Evolutionary conservation across 1,140 invertebrate species (phyloP), one percentile per base, ranked within the genome.

Genomic region (Lysiphlebus fabarum): DNA sequence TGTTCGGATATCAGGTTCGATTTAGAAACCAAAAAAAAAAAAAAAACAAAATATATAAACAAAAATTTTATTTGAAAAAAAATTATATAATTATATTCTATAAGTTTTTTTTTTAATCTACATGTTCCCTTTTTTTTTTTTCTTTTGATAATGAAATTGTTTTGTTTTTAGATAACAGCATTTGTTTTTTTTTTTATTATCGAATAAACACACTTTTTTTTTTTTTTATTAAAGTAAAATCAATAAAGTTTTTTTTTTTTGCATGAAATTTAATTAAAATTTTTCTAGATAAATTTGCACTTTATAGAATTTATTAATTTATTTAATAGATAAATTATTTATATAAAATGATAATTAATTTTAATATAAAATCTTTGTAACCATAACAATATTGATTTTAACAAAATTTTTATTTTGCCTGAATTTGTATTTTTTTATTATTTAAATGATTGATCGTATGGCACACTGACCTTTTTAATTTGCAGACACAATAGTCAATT

Each of bases 321-420:
- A 8, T 40, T 11, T 40, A 2, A 3, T 7, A 8, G 49, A 37
- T 8, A 37, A 51, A 37, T 51, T 51, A 12, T 37, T 7, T 11
- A 37, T 34, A 12, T 34, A 11, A 6, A n/a, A 12, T 51, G n/a
- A 43, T 49, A 34, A 4, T 40, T 48, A 4, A n/a, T n/a, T 10
- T 48, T 36, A 26, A 36, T 56, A 9, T 5, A 26, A 51, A 9
- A 6, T 33, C 48, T 48, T n/a, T 42, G 75, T 76, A 69, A 72
- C 71, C 71, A 74, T 77, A 73, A 76, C 74, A 73, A 70, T 63
- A 78, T 77, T 72, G 75, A 70, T 64, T 73, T 67, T 77, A 78
- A 69, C 72, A 53, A 51, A 47, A 62, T 64, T 61, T 10, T 54
- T 60, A 45, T 41, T 62, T 62, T 62, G 17, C 17, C 17, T 26